Percentiles rank a stretch among this genome's conserved stretches.
These are phyloP conservation scores for Borostomias antarcticus DNA, from an alignment of 2,797 vertebrate species.

Conservation along the genomic window DNA sequence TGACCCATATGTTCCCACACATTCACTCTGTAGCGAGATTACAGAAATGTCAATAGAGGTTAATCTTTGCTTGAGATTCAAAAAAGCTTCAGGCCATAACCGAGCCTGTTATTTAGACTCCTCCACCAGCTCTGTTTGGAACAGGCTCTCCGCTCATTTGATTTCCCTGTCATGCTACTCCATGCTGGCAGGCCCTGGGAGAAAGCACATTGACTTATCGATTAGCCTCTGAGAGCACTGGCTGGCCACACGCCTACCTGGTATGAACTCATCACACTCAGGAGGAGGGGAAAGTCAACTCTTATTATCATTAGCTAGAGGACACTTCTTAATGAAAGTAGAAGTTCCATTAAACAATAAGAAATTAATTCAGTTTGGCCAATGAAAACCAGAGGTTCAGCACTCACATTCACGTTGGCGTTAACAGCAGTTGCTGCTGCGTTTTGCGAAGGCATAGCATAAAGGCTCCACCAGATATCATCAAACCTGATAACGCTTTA, in stretches of 20 bases:
- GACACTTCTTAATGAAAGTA: neutral
- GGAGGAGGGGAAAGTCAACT: neutral
- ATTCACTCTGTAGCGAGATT: neutral
- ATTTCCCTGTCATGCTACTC: constrained; percentile 6
- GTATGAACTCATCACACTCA: neutral
- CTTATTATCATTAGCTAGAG: neutral
- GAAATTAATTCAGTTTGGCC: neutral
- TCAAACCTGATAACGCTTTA: neutral
- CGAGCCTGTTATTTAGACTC: neutral
- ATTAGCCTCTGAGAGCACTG: neutral
- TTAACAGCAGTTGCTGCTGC: too few relatives aligned
- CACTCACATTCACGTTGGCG: too few relatives aligned
- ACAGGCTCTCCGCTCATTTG: constrained; percentile 12
- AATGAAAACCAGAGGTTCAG: neutral
- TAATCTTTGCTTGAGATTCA: neutral
- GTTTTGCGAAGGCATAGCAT: neutral
- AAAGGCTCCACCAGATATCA: neutral
- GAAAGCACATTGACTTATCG: constrained; percentile 15
- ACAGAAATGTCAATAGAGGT: neutral
- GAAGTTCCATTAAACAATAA: neutral
- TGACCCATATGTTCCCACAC: neutral
- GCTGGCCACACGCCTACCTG: constrained; percentile 4
- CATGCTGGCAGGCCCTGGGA: constrained; percentile 1
- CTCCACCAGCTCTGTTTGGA: neutral
- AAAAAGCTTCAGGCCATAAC: neutral